A percentile compares a stretch with the other conserved stretches of the same genome.
These are phyloP conservation scores for Scomberomorus guttatus DNA, from an alignment of 2,797 vertebrate genomes.

Conservation along the genomic window DNA sequence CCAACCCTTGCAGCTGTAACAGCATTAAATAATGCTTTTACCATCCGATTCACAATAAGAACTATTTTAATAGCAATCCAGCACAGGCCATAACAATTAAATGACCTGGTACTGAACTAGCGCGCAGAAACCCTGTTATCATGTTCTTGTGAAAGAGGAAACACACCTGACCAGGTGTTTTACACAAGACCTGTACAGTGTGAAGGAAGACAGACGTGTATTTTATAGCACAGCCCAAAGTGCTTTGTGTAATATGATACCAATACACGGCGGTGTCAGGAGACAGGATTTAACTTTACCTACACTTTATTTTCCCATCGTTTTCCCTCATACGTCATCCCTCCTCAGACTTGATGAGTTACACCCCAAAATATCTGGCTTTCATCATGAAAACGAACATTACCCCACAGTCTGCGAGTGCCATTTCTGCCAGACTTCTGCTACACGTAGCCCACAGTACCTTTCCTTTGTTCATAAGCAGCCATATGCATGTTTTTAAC, in stretches of 20 bases:
- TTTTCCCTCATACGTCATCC: slow-evolving; percentile 29
- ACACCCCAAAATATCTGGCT: slow-evolving; percentile 65
- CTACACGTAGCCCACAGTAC: slow-evolving; percentile 31
- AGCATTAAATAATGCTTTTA: slow-evolving; percentile 59
- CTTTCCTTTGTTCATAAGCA: slow-evolving; percentile 51
- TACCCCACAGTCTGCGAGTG: slow-evolving; percentile 40
- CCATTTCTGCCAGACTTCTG: slow-evolving; percentile 36
- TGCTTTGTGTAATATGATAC: slow-evolving; percentile 52
- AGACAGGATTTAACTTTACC: slow-evolving; percentile 39
- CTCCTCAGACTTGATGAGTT: slow-evolving; percentile 41
- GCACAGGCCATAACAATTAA: slow-evolving; percentile 25
- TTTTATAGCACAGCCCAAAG: slow-evolving; percentile 38
- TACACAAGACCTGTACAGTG: slow-evolving; percentile 40
- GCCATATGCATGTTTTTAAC: slow-evolving; percentile 24
- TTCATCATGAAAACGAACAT: slow-evolving; percentile 61
- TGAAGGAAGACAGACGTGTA: slow-evolving; percentile 35
- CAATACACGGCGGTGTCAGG: slow-evolving; percentile 18
- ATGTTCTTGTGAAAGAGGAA: slow-evolving; percentile 53
- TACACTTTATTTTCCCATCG: slow-evolving; percentile 32
- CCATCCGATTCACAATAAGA: slow-evolving; percentile 34
- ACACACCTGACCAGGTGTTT: slow-evolving; percentile 65
- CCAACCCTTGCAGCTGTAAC: slow-evolving; percentile 53
- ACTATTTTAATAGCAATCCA: slow-evolving; percentile 29
- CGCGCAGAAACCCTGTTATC: slow-evolving; percentile 49
- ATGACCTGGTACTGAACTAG: slow-evolving; percentile 31